phyloP scores from a whole-genome alignment of 2,888 invertebrate genomes.

The Plagiodera versicolora region DNA sequence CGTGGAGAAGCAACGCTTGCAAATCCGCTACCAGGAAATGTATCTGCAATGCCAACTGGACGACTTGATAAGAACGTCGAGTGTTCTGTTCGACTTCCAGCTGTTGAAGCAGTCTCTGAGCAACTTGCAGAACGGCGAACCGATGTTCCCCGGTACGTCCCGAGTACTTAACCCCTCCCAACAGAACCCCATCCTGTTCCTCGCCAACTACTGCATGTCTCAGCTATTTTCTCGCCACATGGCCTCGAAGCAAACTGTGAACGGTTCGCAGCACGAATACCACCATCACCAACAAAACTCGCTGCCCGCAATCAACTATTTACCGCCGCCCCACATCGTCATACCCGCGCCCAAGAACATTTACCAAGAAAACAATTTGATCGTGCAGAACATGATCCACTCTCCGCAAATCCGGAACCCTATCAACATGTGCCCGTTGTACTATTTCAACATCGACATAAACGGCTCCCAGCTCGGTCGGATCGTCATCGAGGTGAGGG shows the following conservation, averaged over 20 bases:
- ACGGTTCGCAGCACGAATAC: constrained; percentile 56
- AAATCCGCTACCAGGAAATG: constrained; percentile 71
- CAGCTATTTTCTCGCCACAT: constrained; percentile 70
- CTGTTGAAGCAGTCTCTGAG: constrained; percentile 67
- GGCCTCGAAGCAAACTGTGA: constrained; percentile 59
- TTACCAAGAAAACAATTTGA: constrained; percentile 51
- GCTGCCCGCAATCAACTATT: constrained; percentile 48
- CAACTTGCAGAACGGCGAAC: constrained; percentile 63
- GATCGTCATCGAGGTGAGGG: constrained; percentile 75
- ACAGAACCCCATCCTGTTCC: constrained; percentile 70
- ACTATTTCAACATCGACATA: constrained; percentile 76
- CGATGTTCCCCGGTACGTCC: constrained; percentile 43
- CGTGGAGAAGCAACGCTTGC: constrained; percentile 68
- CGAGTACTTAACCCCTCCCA: constrained; percentile 48
- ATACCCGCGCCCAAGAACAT: constrained; percentile 51
- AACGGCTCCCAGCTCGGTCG: constrained; percentile 71
- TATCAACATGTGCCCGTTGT: constrained; percentile 68
- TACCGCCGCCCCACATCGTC: constrained; percentile 41
- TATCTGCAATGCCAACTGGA: constrained; percentile 72
- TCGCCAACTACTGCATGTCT: constrained; percentile 78
- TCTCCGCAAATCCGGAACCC: constrained; percentile 61
- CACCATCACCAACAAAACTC: constrained; percentile 54
- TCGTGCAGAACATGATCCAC: constrained; percentile 55
- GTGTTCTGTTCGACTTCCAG: constrained; percentile 66
- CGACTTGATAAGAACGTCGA: constrained; percentile 68